A percentile compares a stretch with the other conserved stretches of the same genome.
phyloP scores from a whole-genome alignment of 2,888 invertebrate genomes.

The Camptogramma bilineatum region DNA sequence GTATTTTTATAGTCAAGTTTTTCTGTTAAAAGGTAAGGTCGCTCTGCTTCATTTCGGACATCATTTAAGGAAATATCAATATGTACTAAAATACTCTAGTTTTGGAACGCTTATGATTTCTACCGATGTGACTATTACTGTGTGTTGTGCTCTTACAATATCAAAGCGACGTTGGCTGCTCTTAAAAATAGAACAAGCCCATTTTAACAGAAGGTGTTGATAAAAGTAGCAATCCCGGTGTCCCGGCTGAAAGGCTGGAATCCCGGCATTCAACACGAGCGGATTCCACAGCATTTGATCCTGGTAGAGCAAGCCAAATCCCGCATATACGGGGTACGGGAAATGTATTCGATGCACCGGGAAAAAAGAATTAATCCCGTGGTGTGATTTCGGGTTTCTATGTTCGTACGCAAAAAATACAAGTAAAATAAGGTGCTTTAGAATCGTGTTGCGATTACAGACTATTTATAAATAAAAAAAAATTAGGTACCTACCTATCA shows the following conservation, averaged over 20 bases:
- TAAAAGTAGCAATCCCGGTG: slow-evolving; percentile 42
- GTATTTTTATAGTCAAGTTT: too few relatives aligned
- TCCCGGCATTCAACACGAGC: slow-evolving; percentile 50
- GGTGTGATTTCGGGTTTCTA: not conserved
- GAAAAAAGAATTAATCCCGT: slow-evolving; percentile 6
- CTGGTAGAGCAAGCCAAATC: slow-evolving; percentile 51
- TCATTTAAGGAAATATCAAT: too few relatives aligned
- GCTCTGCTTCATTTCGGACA: too few relatives aligned
- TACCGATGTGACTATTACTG: not conserved
- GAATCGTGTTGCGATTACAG: too few relatives aligned
- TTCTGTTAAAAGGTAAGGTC: too few relatives aligned
- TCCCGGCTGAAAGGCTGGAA: slow-evolving; percentile 34
- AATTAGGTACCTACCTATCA: too few relatives aligned
- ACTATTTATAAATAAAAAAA: too few relatives aligned
- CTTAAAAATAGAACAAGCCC: slow-evolving; percentile 44
- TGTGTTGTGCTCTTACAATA: slow-evolving; percentile 7
- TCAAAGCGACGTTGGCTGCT: slow-evolving; percentile 34
- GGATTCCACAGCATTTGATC: slow-evolving; percentile 53
- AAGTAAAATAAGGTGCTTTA: too few relatives aligned
- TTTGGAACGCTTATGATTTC: not conserved
- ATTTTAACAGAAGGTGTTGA: slow-evolving; percentile 50
- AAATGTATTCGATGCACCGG: slow-evolving; percentile 42
- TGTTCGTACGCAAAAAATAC: not conserved
- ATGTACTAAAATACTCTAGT: too few relatives aligned
- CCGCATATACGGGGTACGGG: slow-evolving; percentile 34